Conservation (phyloP, 2,888 invertebrate genomes). For the Pantelozetes paolii region DNA sequence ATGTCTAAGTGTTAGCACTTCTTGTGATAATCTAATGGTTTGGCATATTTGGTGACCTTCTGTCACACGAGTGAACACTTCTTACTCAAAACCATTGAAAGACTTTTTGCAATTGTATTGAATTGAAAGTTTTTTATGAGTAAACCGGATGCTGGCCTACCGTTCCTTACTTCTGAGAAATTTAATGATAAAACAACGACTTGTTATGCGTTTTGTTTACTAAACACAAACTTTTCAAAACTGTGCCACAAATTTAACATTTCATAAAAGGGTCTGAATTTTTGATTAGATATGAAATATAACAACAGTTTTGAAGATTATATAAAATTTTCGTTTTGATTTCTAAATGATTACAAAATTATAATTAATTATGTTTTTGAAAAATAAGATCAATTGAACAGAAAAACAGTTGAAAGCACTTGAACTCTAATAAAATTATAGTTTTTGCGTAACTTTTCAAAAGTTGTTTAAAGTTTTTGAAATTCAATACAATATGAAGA, state of each 20-base stretch:
- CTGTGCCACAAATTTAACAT: background rate
- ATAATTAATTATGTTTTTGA: too few species aligned
- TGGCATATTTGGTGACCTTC: background rate
- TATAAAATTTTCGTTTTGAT: too few species aligned
- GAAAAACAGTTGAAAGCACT: background rate
- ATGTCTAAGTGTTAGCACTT: background rate
- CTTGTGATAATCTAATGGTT: background rate
- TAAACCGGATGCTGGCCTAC: conserved; percentile 1
- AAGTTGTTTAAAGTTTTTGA: too few species aligned
- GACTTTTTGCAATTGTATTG: background rate
- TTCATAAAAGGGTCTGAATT: background rate
- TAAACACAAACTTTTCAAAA: background rate
- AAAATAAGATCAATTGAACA: too few species aligned
- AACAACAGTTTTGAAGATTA: background rate
- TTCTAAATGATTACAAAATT: too few species aligned
- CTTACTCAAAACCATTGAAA: background rate
- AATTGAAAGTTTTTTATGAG: background rate
- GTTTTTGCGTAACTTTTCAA: too few species aligned
- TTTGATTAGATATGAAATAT: background rate
- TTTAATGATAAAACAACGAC: too few species aligned
- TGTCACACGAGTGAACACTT: conserved; percentile 18
- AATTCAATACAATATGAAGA: too few species aligned
- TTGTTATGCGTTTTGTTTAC: too few species aligned
- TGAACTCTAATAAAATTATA: background rate
- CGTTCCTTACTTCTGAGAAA: background rate